Evolutionary conservation across 2,797 vertebrate species (phyloP).

Genomic region (Parotocinclus haroldoi): DNA sequence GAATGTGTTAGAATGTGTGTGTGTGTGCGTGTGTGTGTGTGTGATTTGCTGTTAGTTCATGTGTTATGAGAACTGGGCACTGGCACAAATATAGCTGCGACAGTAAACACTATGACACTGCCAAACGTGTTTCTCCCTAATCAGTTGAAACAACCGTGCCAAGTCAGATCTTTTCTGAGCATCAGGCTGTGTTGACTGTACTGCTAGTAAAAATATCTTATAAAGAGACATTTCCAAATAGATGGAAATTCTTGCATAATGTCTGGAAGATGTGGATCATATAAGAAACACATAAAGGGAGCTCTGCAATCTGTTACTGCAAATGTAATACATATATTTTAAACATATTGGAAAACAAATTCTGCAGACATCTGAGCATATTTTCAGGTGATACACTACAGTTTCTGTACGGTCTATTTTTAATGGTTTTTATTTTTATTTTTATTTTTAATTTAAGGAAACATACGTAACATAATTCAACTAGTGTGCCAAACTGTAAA

Average conservation of each 20-base stretch:
- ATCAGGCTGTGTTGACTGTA: conserved; percentile 28
- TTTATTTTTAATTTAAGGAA: no score
- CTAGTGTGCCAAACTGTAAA: not conserved
- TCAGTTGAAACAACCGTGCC: conserved; percentile 48
- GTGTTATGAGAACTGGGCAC: conserved; percentile 22
- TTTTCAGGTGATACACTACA: no score
- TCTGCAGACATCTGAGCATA: no score
- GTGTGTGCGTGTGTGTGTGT: conserved; percentile 40
- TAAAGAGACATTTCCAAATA: conserved; percentile 41
- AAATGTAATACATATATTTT: no score
- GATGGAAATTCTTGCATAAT: not conserved
- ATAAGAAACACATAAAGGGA: conserved; percentile 24
- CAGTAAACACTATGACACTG: conserved; percentile 48
- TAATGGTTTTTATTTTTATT: no score
- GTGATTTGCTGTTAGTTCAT: conserved; percentile 18
- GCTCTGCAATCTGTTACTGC: not conserved
- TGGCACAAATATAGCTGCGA: conserved; percentile 39
- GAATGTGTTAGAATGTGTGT: conserved; percentile 52
- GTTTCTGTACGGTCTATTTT: no score
- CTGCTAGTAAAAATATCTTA: conserved; percentile 44
- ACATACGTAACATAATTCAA: not conserved
- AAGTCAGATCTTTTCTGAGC: conserved; percentile 41
- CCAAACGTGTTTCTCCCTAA: conserved; percentile 44
- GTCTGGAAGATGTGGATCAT: not conserved
- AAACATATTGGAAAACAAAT: no score